phyloP scores from a whole-genome alignment of 2,797 vertebrate genomes.

The Acanthurus leucopareius region DNA sequence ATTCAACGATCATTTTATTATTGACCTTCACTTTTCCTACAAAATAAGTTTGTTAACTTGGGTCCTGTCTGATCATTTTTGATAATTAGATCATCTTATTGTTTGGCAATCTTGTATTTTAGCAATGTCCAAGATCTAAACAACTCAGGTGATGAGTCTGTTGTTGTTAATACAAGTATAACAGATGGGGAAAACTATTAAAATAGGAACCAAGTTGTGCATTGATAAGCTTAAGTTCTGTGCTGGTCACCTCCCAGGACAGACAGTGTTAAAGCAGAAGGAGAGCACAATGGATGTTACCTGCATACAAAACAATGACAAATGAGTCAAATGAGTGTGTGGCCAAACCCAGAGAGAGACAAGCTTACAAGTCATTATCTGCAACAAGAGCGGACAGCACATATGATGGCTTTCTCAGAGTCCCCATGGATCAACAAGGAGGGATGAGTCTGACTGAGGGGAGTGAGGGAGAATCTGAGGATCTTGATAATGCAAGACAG shows the following conservation, averaged over 20 bases:
- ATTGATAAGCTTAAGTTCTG: background rate
- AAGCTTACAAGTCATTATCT: background rate
- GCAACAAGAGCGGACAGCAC: slow-evolving; percentile 14
- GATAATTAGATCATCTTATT: no score
- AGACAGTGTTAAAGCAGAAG: background rate
- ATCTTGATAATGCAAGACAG: slow-evolving; percentile 36
- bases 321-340: slow-evolving; percentile 9
- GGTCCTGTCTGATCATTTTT: no score
- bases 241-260: slow-evolving; percentile 8
- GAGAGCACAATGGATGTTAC: slow-evolving; percentile 8
- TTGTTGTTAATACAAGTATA: background rate
- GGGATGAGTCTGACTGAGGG: slow-evolving; percentile 9
- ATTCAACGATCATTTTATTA: background rate
- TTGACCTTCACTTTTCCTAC: background rate
- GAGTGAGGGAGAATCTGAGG: background rate
- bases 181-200: background rate
- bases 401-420: slow-evolving; percentile 19
- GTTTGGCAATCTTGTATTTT: no score
- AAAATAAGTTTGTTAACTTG: no score
- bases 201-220: background rate
- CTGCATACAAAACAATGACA: slow-evolving; percentile 18
- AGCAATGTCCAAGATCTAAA: background rate
- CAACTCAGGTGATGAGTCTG: no score
- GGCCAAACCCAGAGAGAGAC: slow-evolving; percentile 25
- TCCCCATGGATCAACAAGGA: background rate